Evolutionary conservation across 2,888 invertebrate genomes (phyloP).

Genomic region (Apamea monoglypha): DNA sequence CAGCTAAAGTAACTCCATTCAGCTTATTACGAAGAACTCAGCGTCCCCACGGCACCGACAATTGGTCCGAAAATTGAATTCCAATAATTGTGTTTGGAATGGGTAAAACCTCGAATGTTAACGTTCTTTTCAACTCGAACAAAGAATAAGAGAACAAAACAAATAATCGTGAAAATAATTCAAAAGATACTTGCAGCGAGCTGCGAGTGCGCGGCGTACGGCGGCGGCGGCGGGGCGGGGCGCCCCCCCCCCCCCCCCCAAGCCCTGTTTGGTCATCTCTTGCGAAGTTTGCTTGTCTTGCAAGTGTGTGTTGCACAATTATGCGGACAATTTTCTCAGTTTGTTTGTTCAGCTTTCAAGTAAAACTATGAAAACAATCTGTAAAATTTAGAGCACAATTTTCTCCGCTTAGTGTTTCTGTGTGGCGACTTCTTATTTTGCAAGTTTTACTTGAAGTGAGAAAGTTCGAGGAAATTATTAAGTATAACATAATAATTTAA

Average conservation of each 20-base stretch:
- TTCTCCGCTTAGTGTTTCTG: slow-evolving; percentile 24
- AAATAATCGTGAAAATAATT: slow-evolving; percentile 44
- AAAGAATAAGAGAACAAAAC: slow-evolving; percentile 41
- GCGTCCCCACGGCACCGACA: slow-evolving; percentile 28
- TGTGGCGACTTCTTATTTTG: slow-evolving; percentile 4
- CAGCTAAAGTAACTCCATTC: slow-evolving; percentile 28
- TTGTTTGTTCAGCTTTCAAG: slow-evolving; percentile 52
- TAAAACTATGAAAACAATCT: slow-evolving; percentile 54
- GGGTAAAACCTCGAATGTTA: slow-evolving; percentile 39
- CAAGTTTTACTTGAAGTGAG: slow-evolving; percentile 25
- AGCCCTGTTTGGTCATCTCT: slow-evolving; percentile 31
- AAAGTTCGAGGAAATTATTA: slow-evolving; percentile 7
- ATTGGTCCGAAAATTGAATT: slow-evolving; percentile 60
- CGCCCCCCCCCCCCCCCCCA: no score
- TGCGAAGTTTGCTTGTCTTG: slow-evolving; percentile 31
- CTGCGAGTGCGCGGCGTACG: not conserved
- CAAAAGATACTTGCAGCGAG: slow-evolving; percentile 2
- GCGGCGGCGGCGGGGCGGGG: not conserved
- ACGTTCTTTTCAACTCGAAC: slow-evolving; percentile 33
- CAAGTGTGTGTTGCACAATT: slow-evolving; percentile 44
- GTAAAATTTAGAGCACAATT: slow-evolving; percentile 41
- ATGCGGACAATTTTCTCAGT: slow-evolving; percentile 52
- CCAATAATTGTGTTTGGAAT: slow-evolving; percentile 61
- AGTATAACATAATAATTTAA: no score
- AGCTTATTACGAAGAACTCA: slow-evolving; percentile 36